Evolutionary conservation across 2,888 invertebrate genomes (phyloP), one percentile per base, ranked within the genome.

Genomic region (Dysmachus trigonus): DNA sequence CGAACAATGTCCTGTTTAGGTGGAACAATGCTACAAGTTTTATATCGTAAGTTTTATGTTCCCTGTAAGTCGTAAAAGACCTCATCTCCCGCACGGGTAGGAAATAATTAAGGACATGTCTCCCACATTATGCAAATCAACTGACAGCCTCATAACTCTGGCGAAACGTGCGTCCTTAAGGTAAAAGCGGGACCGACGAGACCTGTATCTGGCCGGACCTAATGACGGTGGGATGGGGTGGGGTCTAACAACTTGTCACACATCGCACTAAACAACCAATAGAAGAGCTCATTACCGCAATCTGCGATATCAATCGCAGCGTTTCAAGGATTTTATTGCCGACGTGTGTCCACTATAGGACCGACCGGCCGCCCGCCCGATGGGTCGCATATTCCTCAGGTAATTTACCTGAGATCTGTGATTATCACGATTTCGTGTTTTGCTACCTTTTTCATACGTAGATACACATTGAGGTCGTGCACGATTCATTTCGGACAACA

Each of bases 91-190:
- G 41, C 71, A 31, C 83, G 62, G 27, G 22, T 38, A 87, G 87
- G 87, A 87, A 86, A 85, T 83, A 87, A 87, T 87, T 86, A 87
- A 86, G 87, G 86, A 86, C 87, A 86, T 83, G 87, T 82, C 87
- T 87, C 87, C 77, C 86, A 83, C 86, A 87, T 87, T 87, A 87
- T 87, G 87, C 85, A 87, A 87, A 87, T 87, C 83, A 87, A 76
- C 83, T 83, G 83, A 35, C 83, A 83, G 83, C 30, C 72, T 71
- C 72, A 83, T 83, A 83, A 72, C 38, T 83, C 47, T 72, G 71
- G 27, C 83, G 72, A 33, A 41, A 83, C 83, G 72, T 30, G 38
- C 30, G 15, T 15, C 71, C 72, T 15, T 72, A 30, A 41, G 15
- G 38, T 72, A 18, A 15, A 41, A 33, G 30, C 22, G 22, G 38